Evolutionary conservation across 2,113 vertebrate genomes (phyloP).

Genomic region (Atrichornis clamosus): DNA sequence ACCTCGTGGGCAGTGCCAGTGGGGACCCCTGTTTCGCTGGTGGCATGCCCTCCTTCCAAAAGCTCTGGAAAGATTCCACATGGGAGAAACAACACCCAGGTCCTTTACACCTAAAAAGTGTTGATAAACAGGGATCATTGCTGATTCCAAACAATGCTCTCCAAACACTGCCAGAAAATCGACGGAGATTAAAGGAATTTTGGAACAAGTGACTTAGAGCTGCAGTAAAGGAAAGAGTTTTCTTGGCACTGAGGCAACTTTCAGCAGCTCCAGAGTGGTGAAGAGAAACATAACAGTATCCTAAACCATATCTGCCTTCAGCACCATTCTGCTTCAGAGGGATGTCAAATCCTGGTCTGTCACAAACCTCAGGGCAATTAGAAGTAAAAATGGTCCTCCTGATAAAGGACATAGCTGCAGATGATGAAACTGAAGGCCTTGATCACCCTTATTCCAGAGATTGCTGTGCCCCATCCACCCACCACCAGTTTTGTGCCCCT

Average conservation of each 20-base stretch:
- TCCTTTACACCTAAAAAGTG: neutral
- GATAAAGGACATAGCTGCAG: neutral
- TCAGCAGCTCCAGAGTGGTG: neutral
- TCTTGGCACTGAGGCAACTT: neutral
- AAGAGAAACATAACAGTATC: neutral
- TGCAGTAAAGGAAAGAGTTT: neutral
- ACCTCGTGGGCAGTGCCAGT: neutral
- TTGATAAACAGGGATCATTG: neutral
- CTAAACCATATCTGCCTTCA: neutral
- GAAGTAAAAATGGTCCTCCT: neutral
- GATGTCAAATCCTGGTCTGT: neutral
- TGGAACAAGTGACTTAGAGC: neutral
- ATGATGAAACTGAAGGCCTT: neutral
- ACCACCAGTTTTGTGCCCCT: neutral
- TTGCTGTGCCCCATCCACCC: neutral
- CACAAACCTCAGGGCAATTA: neutral
- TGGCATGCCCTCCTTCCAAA: neutral
- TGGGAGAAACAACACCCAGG: neutral
- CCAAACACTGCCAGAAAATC: neutral
- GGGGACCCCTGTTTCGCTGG: fast-evolving
- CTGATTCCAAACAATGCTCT: neutral
- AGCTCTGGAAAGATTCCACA: neutral
- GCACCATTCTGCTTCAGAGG: neutral
- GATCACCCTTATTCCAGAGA: neutral
- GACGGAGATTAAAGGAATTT: neutral